phyloP scores from a whole-genome alignment of 2,113 vertebrate species.

The Dipodomys stephensi region DNA sequence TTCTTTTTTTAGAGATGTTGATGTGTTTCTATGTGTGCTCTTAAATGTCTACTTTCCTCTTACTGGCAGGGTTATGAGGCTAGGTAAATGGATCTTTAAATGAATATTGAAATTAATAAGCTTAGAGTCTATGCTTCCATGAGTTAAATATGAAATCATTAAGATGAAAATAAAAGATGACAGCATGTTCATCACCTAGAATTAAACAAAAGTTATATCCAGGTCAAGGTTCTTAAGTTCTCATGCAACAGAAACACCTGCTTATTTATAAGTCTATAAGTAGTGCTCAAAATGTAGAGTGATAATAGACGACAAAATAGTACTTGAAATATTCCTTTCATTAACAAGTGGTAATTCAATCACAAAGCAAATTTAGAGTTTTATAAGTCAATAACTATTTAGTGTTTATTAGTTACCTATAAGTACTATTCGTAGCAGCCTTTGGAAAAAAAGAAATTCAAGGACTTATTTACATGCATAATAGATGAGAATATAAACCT shows the following conservation, averaged over 20 bases:
- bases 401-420: constrained; percentile 2
- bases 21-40: not conserved
- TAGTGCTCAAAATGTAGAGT: not conserved
- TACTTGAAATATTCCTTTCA: constrained; percentile 8
- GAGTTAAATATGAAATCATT: constrained; percentile 14
- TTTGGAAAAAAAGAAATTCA: constrained; percentile 1
- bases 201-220: constrained; percentile 16
- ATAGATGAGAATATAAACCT: constrained; percentile 80
- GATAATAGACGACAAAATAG: not conserved
- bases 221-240: constrained; percentile 15
- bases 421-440: not conserved
- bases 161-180: constrained; percentile 48
- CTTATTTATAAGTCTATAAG: not conserved
- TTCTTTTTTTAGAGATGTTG: too few relatives aligned
- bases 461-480: constrained; percentile 81
- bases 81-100: not conserved
- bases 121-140: not conserved
- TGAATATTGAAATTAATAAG: constrained; percentile 16
- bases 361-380: not conserved
- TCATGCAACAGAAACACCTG: not conserved
- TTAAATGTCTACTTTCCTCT: not conserved
- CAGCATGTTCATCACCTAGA: constrained; percentile 7
- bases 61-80: not conserved
- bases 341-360: not conserved
- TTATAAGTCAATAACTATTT: constrained; percentile 29